A percentile compares a stretch with the other conserved stretches of the same genome.
Conservation (phyloP, 2,888 invertebrate species). For the Morinoia aosen region DNA sequence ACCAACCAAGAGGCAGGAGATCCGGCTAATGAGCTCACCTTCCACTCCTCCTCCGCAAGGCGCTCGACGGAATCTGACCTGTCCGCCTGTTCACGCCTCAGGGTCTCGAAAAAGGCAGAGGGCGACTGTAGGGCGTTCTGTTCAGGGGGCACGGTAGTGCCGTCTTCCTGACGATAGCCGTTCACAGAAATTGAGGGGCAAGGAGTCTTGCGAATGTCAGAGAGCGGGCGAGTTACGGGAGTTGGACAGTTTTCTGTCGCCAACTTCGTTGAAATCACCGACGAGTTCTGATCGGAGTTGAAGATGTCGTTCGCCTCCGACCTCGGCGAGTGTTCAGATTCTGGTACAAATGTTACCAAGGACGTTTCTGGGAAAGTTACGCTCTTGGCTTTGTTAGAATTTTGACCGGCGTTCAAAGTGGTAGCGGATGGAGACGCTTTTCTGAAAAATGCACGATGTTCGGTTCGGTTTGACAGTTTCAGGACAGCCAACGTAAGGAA, state of each 20-base stretch:
- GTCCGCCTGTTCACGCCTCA: neutral
- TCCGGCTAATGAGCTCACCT: neutral
- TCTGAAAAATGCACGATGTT: neutral
- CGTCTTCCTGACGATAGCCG: neutral
- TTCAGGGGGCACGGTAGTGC: neutral
- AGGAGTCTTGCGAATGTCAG: neutral
- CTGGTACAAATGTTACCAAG: neutral
- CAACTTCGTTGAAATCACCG: neutral
- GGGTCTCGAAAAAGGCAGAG: neutral
- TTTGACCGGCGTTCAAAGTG: neutral
- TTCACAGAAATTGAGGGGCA: neutral
- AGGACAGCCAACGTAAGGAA: neutral
- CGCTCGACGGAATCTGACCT: neutral
- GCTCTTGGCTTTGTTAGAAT: neutral
- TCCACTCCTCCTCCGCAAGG: neutral
- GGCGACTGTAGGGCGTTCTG: neutral
- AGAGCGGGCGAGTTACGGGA: neutral
- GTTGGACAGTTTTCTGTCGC: neutral
- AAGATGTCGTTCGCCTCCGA: neutral
- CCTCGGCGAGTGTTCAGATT: neutral
- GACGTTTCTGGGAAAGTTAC: neutral
- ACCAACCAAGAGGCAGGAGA: neutral
- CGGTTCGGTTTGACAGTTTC: neutral
- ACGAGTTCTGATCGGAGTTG: neutral
- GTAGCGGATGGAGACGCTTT: neutral